A percentile compares a stretch with the other conserved stretches of the same genome.
Conservation (phyloP, 2,797 vertebrate species). For the Margarornis squamiger region DNA sequence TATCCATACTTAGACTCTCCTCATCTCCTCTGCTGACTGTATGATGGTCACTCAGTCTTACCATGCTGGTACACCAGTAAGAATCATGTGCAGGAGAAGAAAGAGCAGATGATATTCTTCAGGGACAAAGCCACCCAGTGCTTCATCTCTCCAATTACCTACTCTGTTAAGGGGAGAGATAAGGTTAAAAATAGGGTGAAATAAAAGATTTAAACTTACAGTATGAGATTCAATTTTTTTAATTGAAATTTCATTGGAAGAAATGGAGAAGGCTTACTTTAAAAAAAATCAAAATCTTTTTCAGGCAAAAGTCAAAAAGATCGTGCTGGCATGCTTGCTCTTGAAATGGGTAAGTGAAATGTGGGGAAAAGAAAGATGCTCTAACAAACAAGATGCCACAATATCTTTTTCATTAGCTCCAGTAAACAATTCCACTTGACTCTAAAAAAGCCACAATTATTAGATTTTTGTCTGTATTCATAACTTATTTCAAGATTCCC, state of each 20-base stretch:
- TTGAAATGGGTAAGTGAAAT: neutral
- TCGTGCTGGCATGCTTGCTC: neutral
- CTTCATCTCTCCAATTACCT: neutral
- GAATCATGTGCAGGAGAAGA: neutral
- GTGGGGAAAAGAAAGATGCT: neutral
- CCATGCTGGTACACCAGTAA: neutral
- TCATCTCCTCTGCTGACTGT: neutral
- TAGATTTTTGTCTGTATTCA: neutral
- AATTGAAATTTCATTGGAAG: neutral
- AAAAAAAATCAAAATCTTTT: accelerated
- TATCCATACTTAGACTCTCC: neutral
- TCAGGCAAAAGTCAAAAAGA: neutral
- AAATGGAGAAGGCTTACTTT: neutral
- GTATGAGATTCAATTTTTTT: neutral
- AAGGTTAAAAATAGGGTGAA: neutral
- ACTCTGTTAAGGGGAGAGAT: neutral
- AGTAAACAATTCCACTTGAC: neutral
- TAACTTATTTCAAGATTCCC: neutral
- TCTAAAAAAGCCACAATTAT: neutral
- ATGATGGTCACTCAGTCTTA: neutral
- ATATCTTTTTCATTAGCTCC: neutral
- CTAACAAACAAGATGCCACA: neutral
- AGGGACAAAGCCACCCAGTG: neutral
- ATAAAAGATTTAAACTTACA: neutral
- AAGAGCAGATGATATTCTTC: neutral